Evolutionary conservation across 2,113 vertebrate genomes (phyloP), one percentile per base, ranked within the genome.

Genomic region (Mixornis gularis): DNA sequence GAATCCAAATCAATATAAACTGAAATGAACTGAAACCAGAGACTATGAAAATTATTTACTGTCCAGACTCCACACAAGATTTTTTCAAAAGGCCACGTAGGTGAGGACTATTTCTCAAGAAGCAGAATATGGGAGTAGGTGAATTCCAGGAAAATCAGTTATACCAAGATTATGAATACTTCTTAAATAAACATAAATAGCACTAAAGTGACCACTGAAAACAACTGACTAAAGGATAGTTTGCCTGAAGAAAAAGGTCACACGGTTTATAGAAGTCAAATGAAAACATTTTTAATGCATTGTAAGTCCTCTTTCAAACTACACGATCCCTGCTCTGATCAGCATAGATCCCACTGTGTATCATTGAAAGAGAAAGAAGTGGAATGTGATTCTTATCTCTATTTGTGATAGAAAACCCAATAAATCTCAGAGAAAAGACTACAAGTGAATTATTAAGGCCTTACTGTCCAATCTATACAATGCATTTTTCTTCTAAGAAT

Each of bases 321-420:
- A 53, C 26, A 81, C 4, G 7, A 60, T 89, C 29, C 10, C 6
- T 87, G 56, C 30, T 92, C 21, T 74, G 87, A 87, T 53, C 93
- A 80, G 41, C 40, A 63, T 11, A 64, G 52, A 80, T 85, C 63
- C 88, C 26, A 17, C 26, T 79, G 29, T 40, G 30, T 60, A 65
- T 91, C 70, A 83, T 40, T 30, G 36, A 76, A 83, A 90, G 43
- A 65, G 4, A 26, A 79, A 87, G 73, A 91, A 63, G 34, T 43
- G 43, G 87, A 93, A 96, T 83, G 80, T 60, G 64, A n/a, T 85
- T 85, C 44, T 95, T 93, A 94, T 91, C 89, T 89, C 44, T 68
- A 7, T 59, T 87, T 91, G 40, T 77, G 59, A 88, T 20, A 92
- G 52, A 88, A 95, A 94, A 60, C 14, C 14, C 46, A 86, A 62